A percentile compares a stretch with the other conserved stretches of the same genome.
Conservation (phyloP, 2,797 vertebrate species). For the Mormyrus proboscirostris region DNA sequence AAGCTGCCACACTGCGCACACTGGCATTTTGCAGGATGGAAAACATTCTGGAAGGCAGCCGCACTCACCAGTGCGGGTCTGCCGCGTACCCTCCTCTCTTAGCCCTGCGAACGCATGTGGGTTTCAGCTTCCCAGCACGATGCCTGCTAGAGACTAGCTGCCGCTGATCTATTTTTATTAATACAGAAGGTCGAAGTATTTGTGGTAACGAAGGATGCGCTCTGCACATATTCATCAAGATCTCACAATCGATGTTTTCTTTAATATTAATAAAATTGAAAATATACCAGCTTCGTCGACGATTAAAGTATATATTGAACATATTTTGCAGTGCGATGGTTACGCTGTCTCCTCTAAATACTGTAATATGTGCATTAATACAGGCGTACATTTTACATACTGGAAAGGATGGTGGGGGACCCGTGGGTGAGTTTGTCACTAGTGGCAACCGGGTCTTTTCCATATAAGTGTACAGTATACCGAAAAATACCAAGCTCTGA, state of each 20-base stretch:
- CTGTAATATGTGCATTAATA: conserved; percentile 1
- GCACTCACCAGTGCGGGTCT: background rate
- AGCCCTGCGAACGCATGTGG: background rate
- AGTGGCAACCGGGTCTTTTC: conserved; percentile 22
- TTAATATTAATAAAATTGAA: background rate
- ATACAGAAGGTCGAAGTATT: background rate
- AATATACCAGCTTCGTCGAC: background rate
- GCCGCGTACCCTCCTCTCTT: background rate
- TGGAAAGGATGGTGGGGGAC: conserved; percentile 8
- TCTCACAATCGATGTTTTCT: background rate
- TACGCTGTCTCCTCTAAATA: background rate
- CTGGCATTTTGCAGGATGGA: background rate
- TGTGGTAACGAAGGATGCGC: background rate
- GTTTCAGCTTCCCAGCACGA: background rate
- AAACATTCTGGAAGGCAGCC: background rate
- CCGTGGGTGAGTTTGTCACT: conserved; percentile 21
- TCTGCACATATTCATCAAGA: background rate
- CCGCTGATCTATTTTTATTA: conserved; percentile 3
- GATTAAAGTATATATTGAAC: background rate
- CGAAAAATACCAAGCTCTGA: background rate
- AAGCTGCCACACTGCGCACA: background rate
- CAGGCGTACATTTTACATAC: background rate
- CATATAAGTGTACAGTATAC: conserved; percentile 16
- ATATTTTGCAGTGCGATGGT: background rate
- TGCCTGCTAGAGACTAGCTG: background rate